These are phyloP conservation scores for Halictus rubicundus DNA, from an alignment of 1,140 invertebrate species.

Conservation along the genomic window DNA sequence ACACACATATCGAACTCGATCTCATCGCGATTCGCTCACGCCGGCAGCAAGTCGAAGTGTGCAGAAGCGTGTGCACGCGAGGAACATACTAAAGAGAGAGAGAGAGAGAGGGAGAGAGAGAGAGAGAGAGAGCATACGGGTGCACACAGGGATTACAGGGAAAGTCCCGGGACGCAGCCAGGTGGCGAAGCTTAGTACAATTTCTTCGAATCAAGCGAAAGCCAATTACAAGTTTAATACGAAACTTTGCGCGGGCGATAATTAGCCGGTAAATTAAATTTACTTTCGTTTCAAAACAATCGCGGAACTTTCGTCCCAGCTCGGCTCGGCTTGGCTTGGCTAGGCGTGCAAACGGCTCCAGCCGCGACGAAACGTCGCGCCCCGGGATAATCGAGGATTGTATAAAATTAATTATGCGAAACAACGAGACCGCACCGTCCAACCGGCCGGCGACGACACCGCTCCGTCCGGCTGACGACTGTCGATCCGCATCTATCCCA, in stretches of 20 bases:
- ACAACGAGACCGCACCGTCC: slow-evolving; percentile 49
- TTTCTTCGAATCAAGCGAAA: slow-evolving; percentile 80
- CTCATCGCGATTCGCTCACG: background rate
- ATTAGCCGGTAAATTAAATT: slow-evolving; percentile 79
- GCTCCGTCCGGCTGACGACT: background rate
- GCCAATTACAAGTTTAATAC: slow-evolving; percentile 80
- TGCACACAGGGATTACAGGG: slow-evolving; percentile 20
- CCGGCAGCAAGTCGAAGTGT: background rate
- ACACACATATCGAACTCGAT: background rate
- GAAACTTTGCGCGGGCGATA: slow-evolving; percentile 77
- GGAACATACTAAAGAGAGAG: too few species aligned
- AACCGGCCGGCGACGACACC: slow-evolving; percentile 14
- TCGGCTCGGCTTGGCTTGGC: background rate
- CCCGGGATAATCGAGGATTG: slow-evolving; percentile 52
- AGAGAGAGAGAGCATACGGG: background rate
- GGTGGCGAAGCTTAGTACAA: slow-evolving; percentile 69
- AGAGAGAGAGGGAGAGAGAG: too few species aligned
- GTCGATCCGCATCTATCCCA: background rate
- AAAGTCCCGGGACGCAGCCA: slow-evolving; percentile 27
- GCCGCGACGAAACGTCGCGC: slow-evolving; percentile 46
- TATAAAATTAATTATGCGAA: slow-evolving; percentile 64
- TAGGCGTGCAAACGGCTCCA: too few species aligned
- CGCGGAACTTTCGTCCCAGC: slow-evolving; percentile 65
- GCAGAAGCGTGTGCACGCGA: background rate
- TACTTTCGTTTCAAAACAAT: slow-evolving; percentile 78